Base-by-base conservation (phyloP, 2,797 vertebrate genomes). In the Catamblyrhynchus diadema region DNA sequence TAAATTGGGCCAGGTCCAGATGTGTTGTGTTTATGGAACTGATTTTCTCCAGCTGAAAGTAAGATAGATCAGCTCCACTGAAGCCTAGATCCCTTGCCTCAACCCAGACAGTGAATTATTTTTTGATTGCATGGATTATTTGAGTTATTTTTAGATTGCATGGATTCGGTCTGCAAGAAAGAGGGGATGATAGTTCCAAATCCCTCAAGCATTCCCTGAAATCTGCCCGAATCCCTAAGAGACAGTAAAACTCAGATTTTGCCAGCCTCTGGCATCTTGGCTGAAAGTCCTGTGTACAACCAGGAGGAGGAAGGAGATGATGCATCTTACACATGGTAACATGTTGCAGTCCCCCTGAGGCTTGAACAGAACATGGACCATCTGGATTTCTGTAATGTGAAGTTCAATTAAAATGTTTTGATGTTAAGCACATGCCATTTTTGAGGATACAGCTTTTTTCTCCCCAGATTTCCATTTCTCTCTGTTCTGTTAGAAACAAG, bases 331-430 rank as follows among this genome's bases (percentile, higher is more conserved):
- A 88, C 69, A 47, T 39, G 35, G 62, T 30, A 88, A 39, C 80
- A 65, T 54, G 70, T 54, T 95, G 90, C 39, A 90, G 32, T 77
- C 62, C 56, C 85, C 92, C 86, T 24, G 66, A 86, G 88, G 90
- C 91, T 75, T 64, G 70, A 95, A 94, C 73, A 95, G 77, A 83
- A 81, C 47, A 86, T 8, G 54, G 50, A 39, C 91, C 96, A 96
- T 95, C 90, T 96, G 90, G 95, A 62, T 69, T 90, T 94, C 44
- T 90, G 59, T 66, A 86, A 88, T 5, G 21, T 88, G 80, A 77
- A 93, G 62, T 93, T 94, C 72, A 93, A 91, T 93, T 95, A 94
- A 96, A 94, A 93, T 90, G 47, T 93, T 96, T 91, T 91, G 77
- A 94, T 88, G 65, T 69, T 93, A 88, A 91, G 56, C 66, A 59